Percentiles rank a stretch among this genome's conserved stretches.
Conservation (phyloP, 2,797 vertebrate genomes). For the Chromobotia macracanthus region DNA sequence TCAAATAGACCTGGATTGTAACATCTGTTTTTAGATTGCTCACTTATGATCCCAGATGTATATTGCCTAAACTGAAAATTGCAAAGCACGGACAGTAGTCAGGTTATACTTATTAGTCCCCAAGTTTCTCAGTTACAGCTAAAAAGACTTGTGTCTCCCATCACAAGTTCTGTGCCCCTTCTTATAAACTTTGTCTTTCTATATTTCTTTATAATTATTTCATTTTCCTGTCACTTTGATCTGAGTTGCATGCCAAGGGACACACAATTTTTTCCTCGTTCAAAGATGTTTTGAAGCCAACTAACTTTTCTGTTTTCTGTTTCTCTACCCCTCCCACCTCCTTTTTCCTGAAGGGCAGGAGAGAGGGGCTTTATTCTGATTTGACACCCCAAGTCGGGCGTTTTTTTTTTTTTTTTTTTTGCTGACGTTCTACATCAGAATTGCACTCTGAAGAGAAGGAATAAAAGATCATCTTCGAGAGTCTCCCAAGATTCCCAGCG, state of each 20-base stretch:
- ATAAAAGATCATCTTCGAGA: slow-evolving; percentile 70
- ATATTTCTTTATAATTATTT: slow-evolving; percentile 61
- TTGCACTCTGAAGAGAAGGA: slow-evolving; percentile 58
- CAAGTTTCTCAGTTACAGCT: slow-evolving; percentile 26
- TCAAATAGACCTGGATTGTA: background rate
- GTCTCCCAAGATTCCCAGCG: slow-evolving; percentile 65
- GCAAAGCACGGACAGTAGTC: slow-evolving; percentile 1
- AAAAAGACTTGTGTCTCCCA: slow-evolving; percentile 24
- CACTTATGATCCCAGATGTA: background rate
- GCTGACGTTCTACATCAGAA: slow-evolving; percentile 46
- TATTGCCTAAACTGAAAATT: background rate
- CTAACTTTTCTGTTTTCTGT: slow-evolving; percentile 51
- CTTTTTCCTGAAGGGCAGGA: slow-evolving; percentile 54
- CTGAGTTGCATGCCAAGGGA: slow-evolving; percentile 42
- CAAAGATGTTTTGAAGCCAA: slow-evolving; percentile 47
- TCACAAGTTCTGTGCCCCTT: slow-evolving; percentile 43
- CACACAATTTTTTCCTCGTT: slow-evolving; percentile 35
- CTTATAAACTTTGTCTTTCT: slow-evolving; percentile 58
- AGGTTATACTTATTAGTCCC: slow-evolving; percentile 6
- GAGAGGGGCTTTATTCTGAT: slow-evolving; percentile 62
- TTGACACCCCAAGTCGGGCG: slow-evolving; percentile 49
- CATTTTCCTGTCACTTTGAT: slow-evolving; percentile 57
- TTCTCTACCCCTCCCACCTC: slow-evolving; percentile 45
- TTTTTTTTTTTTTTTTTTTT: slow-evolving; percentile 29
- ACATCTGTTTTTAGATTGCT: background rate